A percentile compares a stretch with the other conserved stretches of the same genome.
Evolutionary conservation across 30 jellyfish, hydroid and myxozoan species (phyloP).

Genomic region (Aurelia sp.): DNA sequence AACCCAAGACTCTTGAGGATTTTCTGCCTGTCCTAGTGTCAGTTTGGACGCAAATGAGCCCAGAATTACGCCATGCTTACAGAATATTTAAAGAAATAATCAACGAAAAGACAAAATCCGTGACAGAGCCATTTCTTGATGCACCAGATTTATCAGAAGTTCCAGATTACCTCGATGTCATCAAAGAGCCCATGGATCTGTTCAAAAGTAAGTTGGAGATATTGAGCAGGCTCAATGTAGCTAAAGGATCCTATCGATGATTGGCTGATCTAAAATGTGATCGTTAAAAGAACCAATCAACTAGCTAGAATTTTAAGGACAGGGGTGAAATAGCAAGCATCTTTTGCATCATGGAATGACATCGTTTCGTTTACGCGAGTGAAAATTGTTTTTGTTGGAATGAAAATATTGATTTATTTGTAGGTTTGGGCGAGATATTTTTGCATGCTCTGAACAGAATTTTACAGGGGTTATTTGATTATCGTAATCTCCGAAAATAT

Average conservation of each 20-base stretch:
- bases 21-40: slow-evolving; percentile 67
- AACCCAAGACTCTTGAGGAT: slow-evolving; percentile 44
- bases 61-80: slow-evolving; percentile 88
- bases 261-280: slow-evolving; percentile 7
- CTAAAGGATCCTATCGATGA: background rate
- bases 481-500: too few species aligned
- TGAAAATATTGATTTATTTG: too few species aligned
- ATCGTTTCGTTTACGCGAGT: too few species aligned
- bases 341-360: background rate
- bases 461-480: too few species aligned
- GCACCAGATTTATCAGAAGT: slow-evolving; percentile 61
- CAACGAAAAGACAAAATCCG: slow-evolving; percentile 62
- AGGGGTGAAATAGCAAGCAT: slow-evolving; percentile 19
- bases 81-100: slow-evolving; percentile 79
- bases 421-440: too few species aligned
- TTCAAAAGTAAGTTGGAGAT: slow-evolving; percentile 67
- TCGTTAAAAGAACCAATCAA: slow-evolving; percentile 19
- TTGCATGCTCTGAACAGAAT: too few species aligned
- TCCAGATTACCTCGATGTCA: slow-evolving; percentile 65
- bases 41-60: slow-evolving; percentile 62
- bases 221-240: slow-evolving; percentile 49
- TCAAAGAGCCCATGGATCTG: slow-evolving; percentile 77
- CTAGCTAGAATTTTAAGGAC: background rate
- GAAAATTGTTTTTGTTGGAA: too few species aligned
- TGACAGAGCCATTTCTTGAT: slow-evolving; percentile 65